Evolutionary conservation across 1,140 invertebrate species (phyloP), one percentile per base, ranked within the genome.

Genomic region (Ectropis grisescens): DNA sequence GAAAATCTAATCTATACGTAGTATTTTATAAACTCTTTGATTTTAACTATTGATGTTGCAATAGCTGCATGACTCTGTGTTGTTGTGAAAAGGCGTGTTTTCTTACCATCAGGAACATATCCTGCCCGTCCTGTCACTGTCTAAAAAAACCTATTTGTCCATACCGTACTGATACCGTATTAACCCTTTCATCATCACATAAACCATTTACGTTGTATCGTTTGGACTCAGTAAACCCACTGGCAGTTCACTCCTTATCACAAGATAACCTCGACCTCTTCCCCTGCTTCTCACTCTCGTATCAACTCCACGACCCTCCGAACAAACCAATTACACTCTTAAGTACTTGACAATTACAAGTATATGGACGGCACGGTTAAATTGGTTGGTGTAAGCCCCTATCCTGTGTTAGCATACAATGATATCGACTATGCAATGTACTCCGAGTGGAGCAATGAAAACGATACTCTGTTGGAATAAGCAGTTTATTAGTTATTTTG

Each of bases 241-340:
- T n/a, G 54, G 41, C 62, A 49, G 55, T 57, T 59, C 47, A 46
- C 13, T 33, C 33, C 53, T 66, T 69, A 78, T 78, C 72, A 49
- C 38, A 29, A 53, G 69, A 71, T 69, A 76, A 48, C 69, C 72
- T 62, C 72, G 69, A 78, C 69, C 69, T 70, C 59, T 66, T 59
- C 57, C 57, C 56, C 45, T 47, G 51, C 27, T 44, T 45, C 40
- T 52, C 41, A 44, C 40, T 47, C 14, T 24, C 44, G 47, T 53
- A 53, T 44, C 32, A 23, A 11, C 22, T n/a, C n/a, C n/a, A n/a
- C 19, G 11, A 32, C 16, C 19, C 31, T 27, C 19, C 9, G 19
- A 5, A 22, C 9, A 4, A 9, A 4, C 9, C 9, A 5, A 22
- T 5, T 22, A 22, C 9, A 22, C 9, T 5, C 19, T 22, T 9